Evolutionary conservation across 2,113 vertebrate species (phyloP).

Genomic region (Scomber japonicus): DNA sequence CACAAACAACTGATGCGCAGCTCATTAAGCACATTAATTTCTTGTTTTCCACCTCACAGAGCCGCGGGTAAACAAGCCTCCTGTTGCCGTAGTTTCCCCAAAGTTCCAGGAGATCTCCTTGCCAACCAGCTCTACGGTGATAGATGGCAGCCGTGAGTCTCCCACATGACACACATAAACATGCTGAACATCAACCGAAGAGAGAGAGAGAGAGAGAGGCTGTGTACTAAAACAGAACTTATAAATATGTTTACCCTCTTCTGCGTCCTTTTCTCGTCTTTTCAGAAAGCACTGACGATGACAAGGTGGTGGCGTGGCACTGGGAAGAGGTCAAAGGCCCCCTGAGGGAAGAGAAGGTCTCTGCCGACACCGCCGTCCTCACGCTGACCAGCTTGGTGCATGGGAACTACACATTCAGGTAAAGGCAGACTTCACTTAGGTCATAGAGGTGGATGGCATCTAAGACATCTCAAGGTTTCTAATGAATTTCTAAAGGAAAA

Average conservation of each 20-base stretch:
- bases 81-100: conserved; percentile 94
- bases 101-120: conserved; percentile 95
- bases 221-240: not conserved
- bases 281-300: conserved; percentile 96
- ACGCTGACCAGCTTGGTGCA: conserved; percentile 93
- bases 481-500: not conserved
- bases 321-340: conserved; percentile 98
- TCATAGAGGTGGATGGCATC: not conserved
- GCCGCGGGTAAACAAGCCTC: conserved; percentile 94
- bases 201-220: not conserved
- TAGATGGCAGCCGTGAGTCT: conserved; percentile 97
- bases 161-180: not conserved
- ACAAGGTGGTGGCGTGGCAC: conserved; percentile 93
- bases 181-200: not conserved
- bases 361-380: conserved; percentile 89
- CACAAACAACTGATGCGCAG: not conserved
- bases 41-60: conserved; percentile 84
- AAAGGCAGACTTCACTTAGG: not conserved
- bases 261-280: not conserved
- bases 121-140: conserved; percentile 96
- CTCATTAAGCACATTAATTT: conserved; percentile 29
- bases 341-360: conserved; percentile 94
- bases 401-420: conserved; percentile 98
- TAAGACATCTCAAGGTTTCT: not conserved
- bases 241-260: not conserved